Evolutionary conservation across 2,113 vertebrate genomes (phyloP).

Genomic region (Toxostoma redivivum): DNA sequence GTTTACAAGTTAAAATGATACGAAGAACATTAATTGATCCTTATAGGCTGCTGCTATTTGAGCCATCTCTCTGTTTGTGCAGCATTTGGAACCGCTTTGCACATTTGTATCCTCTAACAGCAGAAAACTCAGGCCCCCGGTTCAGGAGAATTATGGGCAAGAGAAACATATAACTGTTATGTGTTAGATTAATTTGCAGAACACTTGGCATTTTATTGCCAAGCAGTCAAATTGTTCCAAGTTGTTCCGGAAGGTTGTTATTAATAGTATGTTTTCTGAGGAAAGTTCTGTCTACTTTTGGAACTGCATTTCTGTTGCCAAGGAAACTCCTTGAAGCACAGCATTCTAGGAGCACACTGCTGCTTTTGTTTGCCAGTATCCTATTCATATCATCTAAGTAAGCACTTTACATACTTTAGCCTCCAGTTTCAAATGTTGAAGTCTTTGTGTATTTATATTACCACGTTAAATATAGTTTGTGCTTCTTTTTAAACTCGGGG

Average conservation of each 20-base stretch:
- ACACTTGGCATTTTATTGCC: conserved; percentile 85
- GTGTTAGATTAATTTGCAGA: conserved; percentile 83
- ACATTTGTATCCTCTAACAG: conserved; percentile 50
- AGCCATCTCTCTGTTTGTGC: conserved; percentile 41
- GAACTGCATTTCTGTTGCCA: conserved; percentile 84
- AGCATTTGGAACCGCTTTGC: conserved; percentile 68
- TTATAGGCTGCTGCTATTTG: conserved; percentile 45
- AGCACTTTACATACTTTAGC: conserved; percentile 74
- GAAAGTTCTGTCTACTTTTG: conserved; percentile 89
- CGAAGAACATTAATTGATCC: conserved; percentile 52
- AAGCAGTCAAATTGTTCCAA: conserved; percentile 88
- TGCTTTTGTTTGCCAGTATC: conserved; percentile 81
- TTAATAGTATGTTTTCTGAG: conserved; percentile 87
- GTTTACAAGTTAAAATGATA: conserved; percentile 64
- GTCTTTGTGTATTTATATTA: conserved; percentile 60
- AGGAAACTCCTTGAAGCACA: conserved; percentile 83
- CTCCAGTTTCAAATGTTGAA: conserved; percentile 67
- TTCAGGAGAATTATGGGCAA: conserved; percentile 69
- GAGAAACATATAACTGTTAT: conserved; percentile 73
- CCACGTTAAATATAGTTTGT: conserved; percentile 44
- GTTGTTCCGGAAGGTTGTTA: conserved; percentile 88
- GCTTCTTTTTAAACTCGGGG: background rate
- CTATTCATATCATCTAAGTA: conserved; percentile 80
- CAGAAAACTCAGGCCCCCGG: conserved; percentile 47
- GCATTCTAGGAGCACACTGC: conserved; percentile 84